These are phyloP conservation scores for Griposia aprilina DNA, from an alignment of 2,888 invertebrate genomes.

Conservation along the genomic window DNA sequence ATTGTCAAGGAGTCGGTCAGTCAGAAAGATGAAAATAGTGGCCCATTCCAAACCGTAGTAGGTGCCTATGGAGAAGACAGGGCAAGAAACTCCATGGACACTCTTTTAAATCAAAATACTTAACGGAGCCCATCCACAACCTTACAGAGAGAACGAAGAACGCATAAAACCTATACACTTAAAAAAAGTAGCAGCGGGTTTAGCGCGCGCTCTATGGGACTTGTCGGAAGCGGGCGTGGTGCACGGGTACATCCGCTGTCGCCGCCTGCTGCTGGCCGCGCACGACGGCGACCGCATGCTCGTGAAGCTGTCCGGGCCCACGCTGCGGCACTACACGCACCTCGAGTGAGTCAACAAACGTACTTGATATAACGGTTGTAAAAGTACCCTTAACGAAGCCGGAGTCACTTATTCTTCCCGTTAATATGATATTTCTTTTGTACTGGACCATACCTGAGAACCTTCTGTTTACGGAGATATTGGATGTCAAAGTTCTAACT, in stretches of 20 bases:
- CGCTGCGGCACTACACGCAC: conserved; percentile 91
- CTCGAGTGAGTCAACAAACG: conserved; percentile 91
- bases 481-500: background rate
- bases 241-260: conserved; percentile 96
- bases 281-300: conserved; percentile 92
- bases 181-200: conserved; percentile 94
- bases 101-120: background rate
- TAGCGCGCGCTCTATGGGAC: conserved; percentile 96
- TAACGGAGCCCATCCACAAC: background rate
- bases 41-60: background rate
- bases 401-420: background rate
- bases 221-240: conserved; percentile 95
- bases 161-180: conserved; percentile 93
- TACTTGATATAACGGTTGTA: background rate
- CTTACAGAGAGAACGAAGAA: conserved; percentile 76
- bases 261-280: conserved; percentile 94
- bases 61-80: background rate
- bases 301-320: conserved; percentile 96
- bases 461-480: background rate
- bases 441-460: background rate
- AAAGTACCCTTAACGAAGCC: background rate
- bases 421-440: background rate
- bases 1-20: background rate
- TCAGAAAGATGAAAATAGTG: background rate
- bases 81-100: background rate